Evolutionary conservation across 2,797 vertebrate species (phyloP).

Genomic region (Pseudotriccus pelzelni): DNA sequence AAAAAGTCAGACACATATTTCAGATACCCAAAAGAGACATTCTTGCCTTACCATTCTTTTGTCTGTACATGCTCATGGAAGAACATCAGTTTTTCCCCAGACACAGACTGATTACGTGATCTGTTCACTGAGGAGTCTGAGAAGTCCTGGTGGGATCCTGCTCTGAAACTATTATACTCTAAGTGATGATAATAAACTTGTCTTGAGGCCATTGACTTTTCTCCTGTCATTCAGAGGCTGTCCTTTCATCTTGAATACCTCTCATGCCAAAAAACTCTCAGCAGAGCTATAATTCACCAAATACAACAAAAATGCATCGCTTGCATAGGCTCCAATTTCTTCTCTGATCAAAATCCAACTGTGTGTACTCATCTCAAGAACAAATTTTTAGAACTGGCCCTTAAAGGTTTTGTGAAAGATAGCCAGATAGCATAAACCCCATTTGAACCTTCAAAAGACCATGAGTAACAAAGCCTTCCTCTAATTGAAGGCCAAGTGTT

Average conservation of each 20-base stretch:
- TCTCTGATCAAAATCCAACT: not conserved
- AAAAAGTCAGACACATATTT: slow-evolving; percentile 7
- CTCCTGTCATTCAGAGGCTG: not conserved
- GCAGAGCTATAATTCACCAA: not conserved
- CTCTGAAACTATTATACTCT: not conserved
- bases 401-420: not conserved
- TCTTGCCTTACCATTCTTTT: slow-evolving; percentile 3
- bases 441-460: not conserved
- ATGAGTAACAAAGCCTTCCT: not conserved
- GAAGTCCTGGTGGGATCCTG: not conserved
- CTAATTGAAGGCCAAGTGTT: not conserved
- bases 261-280: not conserved
- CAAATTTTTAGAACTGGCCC: not conserved
- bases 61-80: not conserved
- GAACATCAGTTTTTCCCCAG: not conserved
- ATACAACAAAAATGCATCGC: not conserved
- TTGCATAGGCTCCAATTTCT: not conserved
- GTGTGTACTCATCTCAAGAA: not conserved
- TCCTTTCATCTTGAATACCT: not conserved
- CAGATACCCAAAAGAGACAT: not conserved
- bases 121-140: not conserved
- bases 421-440: not conserved
- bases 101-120: not conserved
- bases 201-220: not conserved
- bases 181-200: not conserved